Conservation (phyloP, 2,113 vertebrate genomes). For the Erythrocercus mccallii region DNA sequence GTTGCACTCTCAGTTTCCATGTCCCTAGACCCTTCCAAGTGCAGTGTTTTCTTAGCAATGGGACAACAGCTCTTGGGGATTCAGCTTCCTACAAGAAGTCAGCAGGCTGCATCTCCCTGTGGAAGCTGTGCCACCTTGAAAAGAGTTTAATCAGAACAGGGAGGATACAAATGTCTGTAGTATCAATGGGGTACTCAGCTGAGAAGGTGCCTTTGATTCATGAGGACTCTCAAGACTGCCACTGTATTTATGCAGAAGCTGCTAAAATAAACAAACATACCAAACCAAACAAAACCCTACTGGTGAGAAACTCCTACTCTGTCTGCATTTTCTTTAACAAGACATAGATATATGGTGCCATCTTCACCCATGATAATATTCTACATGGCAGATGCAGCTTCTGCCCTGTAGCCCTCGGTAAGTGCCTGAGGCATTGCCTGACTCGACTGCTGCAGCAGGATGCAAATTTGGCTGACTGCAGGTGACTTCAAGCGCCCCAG, state of each 20-base stretch:
- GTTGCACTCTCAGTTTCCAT: neutral
- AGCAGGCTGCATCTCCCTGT: neutral
- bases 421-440: neutral
- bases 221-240: neutral
- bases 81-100: neutral
- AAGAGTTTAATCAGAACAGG: neutral
- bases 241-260: neutral
- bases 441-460: neutral
- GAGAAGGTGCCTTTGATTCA: neutral
- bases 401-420: neutral
- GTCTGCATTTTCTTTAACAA: neutral
- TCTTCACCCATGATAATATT: neutral
- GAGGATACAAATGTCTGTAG: neutral
- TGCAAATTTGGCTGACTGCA: neutral
- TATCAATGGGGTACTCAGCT: neutral
- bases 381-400: neutral
- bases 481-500: neutral
- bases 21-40: neutral
- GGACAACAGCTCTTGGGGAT: fast-evolving
- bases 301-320: neutral
- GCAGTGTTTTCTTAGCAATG: neutral
- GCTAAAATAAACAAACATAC: neutral
- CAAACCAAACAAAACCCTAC: neutral
- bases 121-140: neutral
- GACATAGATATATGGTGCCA: neutral